phyloP scores from a whole-genome alignment of 2,113 vertebrate species.

The Agapornis roseicollis region DNA sequence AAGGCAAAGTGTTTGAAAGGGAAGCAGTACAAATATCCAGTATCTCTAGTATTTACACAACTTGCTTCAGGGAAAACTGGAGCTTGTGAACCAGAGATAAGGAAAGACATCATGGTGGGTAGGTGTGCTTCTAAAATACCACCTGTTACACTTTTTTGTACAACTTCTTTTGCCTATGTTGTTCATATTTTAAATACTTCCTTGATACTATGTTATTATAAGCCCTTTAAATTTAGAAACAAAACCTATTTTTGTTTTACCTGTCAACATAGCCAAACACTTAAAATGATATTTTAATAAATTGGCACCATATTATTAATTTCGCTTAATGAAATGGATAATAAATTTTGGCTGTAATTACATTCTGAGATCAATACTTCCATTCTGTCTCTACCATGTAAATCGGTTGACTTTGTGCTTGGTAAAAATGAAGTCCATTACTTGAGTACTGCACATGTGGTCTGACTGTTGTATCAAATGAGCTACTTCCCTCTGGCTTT shows the following conservation, averaged over 20 bases:
- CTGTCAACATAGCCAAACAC: not conserved
- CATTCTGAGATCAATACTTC: not conserved
- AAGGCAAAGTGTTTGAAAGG: slow-evolving; percentile 30
- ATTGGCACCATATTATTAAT: not conserved
- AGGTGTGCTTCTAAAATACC: not conserved
- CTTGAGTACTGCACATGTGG: not conserved
- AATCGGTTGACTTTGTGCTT: not conserved
- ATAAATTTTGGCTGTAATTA: not conserved
- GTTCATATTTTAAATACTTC: not conserved
- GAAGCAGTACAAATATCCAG: slow-evolving; percentile 24
- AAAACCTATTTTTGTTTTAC: not conserved
- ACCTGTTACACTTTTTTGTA: not conserved
- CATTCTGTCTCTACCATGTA: accelerated
- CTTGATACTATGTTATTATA: not conserved
- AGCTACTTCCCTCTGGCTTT: not conserved
- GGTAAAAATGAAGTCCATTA: not conserved
- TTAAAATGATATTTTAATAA: not conserved
- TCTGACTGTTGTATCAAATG: not conserved
- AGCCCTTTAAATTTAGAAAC: not conserved
- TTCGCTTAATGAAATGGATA: not conserved
- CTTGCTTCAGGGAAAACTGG: not conserved
- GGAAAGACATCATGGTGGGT: not conserved
- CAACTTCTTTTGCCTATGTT: not conserved
- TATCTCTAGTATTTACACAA: slow-evolving; percentile 33
- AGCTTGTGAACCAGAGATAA: not conserved